A percentile compares a stretch with the other conserved stretches of the same genome.
phyloP scores from a whole-genome alignment of 2,113 vertebrate species.

The Egretta garzetta region DNA sequence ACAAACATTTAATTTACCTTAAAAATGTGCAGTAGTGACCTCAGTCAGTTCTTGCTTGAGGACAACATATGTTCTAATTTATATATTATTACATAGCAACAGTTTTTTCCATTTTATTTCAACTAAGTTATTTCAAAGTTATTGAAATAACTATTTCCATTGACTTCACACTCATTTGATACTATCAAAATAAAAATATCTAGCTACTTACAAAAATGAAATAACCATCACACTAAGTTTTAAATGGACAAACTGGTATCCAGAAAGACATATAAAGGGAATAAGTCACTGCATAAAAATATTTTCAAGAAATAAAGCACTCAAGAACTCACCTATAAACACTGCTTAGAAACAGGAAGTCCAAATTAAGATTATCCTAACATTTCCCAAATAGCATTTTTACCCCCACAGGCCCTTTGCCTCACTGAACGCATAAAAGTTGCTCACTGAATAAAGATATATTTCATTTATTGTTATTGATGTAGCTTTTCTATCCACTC shows the following conservation, averaged over 20 bases:
- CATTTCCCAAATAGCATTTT: not conserved
- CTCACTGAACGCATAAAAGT: not conserved
- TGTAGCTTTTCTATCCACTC: not conserved
- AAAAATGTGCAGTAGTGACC: not conserved
- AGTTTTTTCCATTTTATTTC: not conserved
- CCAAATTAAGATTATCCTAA: not conserved
- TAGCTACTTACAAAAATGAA: not conserved
- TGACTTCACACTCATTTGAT: not conserved
- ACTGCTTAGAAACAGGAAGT: not conserved
- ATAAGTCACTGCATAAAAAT: not conserved
- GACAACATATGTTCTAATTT: not conserved
- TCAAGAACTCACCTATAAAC: not conserved
- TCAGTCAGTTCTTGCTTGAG: not conserved
- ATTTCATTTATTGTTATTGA: not conserved
- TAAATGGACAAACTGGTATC: not conserved
- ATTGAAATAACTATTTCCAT: not conserved
- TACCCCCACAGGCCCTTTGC: fast-evolving
- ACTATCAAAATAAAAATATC: not conserved
- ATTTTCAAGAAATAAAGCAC: not conserved
- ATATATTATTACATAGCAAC: not conserved
- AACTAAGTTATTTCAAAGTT: not conserved
- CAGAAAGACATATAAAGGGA: not conserved
- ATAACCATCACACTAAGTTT: not conserved
- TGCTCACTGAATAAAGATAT: not conserved
- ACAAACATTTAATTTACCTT: not conserved